Conservation (phyloP, 1,140 invertebrate genomes). For the Apis laboriosa region DNA sequence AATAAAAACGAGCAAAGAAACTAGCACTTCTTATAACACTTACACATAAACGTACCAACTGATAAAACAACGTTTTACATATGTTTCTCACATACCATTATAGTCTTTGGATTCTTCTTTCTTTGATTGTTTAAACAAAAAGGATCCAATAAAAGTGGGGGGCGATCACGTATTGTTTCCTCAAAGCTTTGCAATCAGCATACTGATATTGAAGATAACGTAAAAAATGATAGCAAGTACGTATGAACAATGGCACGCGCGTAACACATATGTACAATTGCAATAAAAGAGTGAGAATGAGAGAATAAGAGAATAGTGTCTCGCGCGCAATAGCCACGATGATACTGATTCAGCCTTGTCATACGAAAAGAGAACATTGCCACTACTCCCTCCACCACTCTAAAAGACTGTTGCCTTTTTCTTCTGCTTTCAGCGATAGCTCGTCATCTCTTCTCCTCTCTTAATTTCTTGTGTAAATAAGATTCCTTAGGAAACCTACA, state of each 20-base stretch:
- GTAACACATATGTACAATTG: constrained; percentile 2
- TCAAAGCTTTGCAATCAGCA: not conserved
- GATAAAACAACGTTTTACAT: too few relatives aligned
- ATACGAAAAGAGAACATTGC: constrained; percentile 18
- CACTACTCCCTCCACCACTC: not conserved
- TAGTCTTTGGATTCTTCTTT: not conserved
- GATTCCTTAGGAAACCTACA: not conserved
- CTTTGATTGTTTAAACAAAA: not conserved
- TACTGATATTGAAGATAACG: not conserved
- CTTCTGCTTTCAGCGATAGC: not conserved
- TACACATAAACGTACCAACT: not conserved
- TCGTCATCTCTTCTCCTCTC: too few relatives aligned
- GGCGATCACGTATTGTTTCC: not conserved
- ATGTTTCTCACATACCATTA: constrained; percentile 13
- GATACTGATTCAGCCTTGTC: constrained; percentile 30
- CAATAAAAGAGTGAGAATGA: not conserved
- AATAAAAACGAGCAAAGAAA: not conserved
- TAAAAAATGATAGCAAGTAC: not conserved
- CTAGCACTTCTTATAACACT: not conserved
- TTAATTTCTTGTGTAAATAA: not conserved
- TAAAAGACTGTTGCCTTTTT: not conserved
- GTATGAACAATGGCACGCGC: not conserved
- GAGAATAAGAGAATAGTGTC: not conserved
- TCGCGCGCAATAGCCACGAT: constrained; percentile 31
- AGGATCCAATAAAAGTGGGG: not conserved